Conservation (phyloP, 2,797 vertebrate genomes). For the Brachyrhaphis roseni region DNA sequence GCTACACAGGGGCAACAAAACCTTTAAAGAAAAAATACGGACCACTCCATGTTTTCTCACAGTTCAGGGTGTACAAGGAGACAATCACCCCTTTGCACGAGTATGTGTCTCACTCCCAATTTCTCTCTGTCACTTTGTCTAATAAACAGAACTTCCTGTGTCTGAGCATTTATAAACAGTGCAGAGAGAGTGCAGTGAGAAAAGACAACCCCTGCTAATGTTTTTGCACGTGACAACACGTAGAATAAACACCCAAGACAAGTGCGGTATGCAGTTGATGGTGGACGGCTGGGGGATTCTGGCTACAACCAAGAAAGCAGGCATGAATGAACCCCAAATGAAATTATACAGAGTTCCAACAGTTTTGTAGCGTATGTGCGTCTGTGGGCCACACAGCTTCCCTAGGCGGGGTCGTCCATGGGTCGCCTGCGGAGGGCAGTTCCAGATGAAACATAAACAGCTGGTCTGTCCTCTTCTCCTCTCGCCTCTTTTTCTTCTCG, state of each 20-base stretch:
- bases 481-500: slow-evolving; percentile 71
- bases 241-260: slow-evolving; percentile 56
- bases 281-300: slow-evolving; percentile 27
- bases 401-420: slow-evolving; percentile 81
- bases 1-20: too few relatives aligned
- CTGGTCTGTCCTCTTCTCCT: slow-evolving; percentile 71
- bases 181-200: slow-evolving; percentile 70
- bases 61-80: slow-evolving; percentile 30
- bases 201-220: slow-evolving; percentile 58
- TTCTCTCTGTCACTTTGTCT: slow-evolving; percentile 73
- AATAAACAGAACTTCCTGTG: slow-evolving; percentile 80
- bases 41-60: slow-evolving; percentile 29
- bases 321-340: slow-evolving; percentile 39
- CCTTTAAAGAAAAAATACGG: background rate
- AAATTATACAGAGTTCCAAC: slow-evolving; percentile 34
- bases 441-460: slow-evolving; percentile 94
- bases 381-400: slow-evolving; percentile 83
- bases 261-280: slow-evolving; percentile 37
- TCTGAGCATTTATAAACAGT: slow-evolving; percentile 76
- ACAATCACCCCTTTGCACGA: slow-evolving; percentile 52
- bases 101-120: slow-evolving; percentile 53
- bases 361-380: slow-evolving; percentile 29
- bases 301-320: slow-evolving; percentile 26
- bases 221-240: slow-evolving; percentile 50
- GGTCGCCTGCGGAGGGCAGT: slow-evolving; percentile 88